Evolutionary conservation across 2,797 vertebrate genomes (phyloP).

Genomic region (Delichon dasypus): DNA sequence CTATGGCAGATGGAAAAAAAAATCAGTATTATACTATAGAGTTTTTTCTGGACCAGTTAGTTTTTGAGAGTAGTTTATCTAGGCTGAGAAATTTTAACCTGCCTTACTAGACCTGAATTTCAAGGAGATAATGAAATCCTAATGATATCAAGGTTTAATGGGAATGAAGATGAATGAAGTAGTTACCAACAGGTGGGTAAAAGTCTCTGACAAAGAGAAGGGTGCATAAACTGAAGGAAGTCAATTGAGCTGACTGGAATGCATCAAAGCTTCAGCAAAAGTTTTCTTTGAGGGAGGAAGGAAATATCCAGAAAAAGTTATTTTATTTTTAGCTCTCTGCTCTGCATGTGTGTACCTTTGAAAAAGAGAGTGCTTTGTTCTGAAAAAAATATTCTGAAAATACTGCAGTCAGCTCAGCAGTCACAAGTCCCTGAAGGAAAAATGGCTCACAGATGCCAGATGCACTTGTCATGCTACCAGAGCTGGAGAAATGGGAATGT

Average conservation of each 20-base stretch:
- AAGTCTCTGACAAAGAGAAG: neutral
- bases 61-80: neutral
- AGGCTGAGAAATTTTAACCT: neutral
- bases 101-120: neutral
- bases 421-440: conserved; percentile 36
- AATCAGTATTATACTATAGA: neutral
- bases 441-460: conserved; percentile 43
- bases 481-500: conserved; percentile 36
- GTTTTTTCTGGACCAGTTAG: neutral
- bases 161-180: neutral
- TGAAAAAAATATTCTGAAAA: conserved; percentile 12
- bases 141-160: neutral
- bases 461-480: conserved; percentile 50
- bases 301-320: neutral
- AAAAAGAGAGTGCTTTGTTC: conserved; percentile 26
- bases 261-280: neutral
- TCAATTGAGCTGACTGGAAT: neutral
- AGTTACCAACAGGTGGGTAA: neutral
- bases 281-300: neutral
- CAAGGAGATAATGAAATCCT: neutral
- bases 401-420: neutral
- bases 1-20: neutral
- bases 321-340: conserved; percentile 52
- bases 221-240: neutral
- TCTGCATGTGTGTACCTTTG: conserved; percentile 35